These are phyloP conservation scores for Platichthys stellatus DNA, from an alignment of 2,113 vertebrate genomes.

Conservation along the genomic window DNA sequence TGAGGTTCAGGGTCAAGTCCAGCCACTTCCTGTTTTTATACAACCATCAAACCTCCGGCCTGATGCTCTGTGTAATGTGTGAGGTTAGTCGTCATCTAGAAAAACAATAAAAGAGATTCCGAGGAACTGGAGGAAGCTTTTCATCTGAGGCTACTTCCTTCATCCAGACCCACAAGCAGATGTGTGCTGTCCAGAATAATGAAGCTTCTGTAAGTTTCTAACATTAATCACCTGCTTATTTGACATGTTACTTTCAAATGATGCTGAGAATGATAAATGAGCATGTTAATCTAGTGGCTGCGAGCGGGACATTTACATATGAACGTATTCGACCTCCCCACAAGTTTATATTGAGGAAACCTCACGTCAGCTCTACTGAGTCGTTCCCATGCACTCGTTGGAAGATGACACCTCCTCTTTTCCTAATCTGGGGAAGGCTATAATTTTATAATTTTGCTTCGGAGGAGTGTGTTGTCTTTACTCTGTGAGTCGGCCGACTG, in stretches of 20 bases:
- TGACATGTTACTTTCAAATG: too few relatives aligned
- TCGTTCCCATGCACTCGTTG: background rate
- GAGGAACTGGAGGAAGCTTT: conserved; percentile 38
- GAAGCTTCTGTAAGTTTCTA: background rate
- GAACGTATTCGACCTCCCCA: too few relatives aligned
- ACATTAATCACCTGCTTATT: too few relatives aligned
- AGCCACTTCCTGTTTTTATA: conserved; percentile 5
- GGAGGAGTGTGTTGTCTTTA: background rate
- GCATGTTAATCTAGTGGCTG: too few relatives aligned
- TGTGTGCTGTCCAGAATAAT: conserved; percentile 12
- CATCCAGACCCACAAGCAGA: conserved; percentile 15
- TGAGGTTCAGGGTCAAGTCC: conserved; percentile 51
- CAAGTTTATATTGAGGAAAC: background rate
- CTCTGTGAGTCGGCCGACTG: background rate
- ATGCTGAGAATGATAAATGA: too few relatives aligned
- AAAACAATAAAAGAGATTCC: conserved; percentile 59
- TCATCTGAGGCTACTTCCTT: conserved; percentile 26
- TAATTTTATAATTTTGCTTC: background rate
- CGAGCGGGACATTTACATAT: too few relatives aligned
- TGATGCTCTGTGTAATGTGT: conserved; percentile 40
- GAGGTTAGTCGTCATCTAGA: conserved; percentile 49
- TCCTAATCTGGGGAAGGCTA: background rate
- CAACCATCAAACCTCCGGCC: conserved; percentile 24
- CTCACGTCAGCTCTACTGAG: background rate
- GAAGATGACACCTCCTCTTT: background rate